Evolutionary conservation across 2,888 invertebrate genomes (phyloP), one percentile per base, ranked within the genome.

Genomic region (Drosophila formosana): DNA sequence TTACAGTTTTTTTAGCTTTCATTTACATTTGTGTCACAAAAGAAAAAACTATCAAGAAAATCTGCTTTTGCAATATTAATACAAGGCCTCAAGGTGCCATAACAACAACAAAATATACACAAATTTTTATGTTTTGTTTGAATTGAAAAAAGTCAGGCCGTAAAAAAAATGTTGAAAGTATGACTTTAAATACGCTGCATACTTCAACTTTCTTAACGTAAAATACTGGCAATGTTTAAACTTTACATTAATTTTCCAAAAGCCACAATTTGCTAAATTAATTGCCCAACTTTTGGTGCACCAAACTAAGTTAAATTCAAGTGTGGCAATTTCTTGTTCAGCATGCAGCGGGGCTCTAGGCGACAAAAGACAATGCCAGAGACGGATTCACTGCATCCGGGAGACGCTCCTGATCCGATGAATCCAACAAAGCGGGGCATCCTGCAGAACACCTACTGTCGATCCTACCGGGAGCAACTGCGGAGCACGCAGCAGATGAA

Each of bases 391-490:
- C 43, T 55, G 11, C 60, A 57, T 46, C 39, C 56, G 0, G 55
- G 50, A 1, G 9, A 56, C 30, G 26, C 30, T 1, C 60, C 34
- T 11, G 64, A 71, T 4, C 46, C 47, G 6, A 62, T 52, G 25
- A 71, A 72, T 51, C 67, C 65, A 0, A 43, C 62, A 0, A 49
- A 34, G 0, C 23, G 57, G 0, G 84, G 82, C 30, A 68, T 83
- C 5, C 30, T 83, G 23, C 73, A 47, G 9, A 76, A 47, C 2
- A 66, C 64, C 1, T 32, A 49, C 25, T 82, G 84, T 25, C 72
- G 53, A 1, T 11, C 18, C 0, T 78, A 73, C 9, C 62, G 82
- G 0, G 47, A 73, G 18, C 53, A 60, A 32, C 23, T 81, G 26
- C 51, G 47, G 11, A 37, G 23, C 28, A 62, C n/a, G 4, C 62